Conservation (phyloP, 2,888 invertebrate genomes). For the Auanema freiburgensis region DNA sequence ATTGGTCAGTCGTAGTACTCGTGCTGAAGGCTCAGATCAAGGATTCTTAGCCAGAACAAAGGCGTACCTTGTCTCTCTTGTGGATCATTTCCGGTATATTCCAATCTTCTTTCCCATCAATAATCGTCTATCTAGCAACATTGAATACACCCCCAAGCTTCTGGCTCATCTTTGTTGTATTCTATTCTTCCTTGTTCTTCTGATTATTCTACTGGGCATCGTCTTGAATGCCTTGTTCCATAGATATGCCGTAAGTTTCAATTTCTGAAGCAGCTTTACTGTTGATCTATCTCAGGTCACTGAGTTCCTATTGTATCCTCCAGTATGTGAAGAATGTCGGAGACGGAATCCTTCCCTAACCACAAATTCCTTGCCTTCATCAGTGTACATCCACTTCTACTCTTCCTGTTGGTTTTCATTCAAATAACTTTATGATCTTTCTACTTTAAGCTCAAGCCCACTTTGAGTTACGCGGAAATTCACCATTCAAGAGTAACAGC, state of each 20-base stretch:
- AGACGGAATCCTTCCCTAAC: conserved; percentile 52
- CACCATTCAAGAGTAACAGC: conserved; percentile 62
- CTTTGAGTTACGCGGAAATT: conserved; percentile 59
- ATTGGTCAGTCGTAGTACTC: conserved; percentile 34
- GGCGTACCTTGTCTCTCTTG: conserved; percentile 23
- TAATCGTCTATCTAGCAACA: conserved; percentile 37
- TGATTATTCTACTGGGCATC: conserved; percentile 53
- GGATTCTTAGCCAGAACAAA: conserved; percentile 33
- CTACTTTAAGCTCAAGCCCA: conserved; percentile 43
- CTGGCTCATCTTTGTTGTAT: conserved; percentile 48
- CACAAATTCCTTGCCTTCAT: conserved; percentile 45
- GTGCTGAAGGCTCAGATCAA: conserved; percentile 14
- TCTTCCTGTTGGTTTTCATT: conserved; percentile 26
- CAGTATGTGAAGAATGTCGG: conserved; percentile 61
- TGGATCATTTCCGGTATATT: conserved; percentile 16
- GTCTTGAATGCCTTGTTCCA: conserved; percentile 55
- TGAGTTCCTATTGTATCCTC: conserved; percentile 58
- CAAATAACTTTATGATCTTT: neutral
- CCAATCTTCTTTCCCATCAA: neutral
- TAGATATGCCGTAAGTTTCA: conserved; percentile 38
- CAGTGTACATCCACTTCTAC: conserved; percentile 45
- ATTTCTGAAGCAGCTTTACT: too few relatives aligned
- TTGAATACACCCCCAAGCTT: conserved; percentile 48
- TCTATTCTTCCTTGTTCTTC: conserved; percentile 52
- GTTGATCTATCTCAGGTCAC: conserved; percentile 21